These are phyloP conservation scores for Eurytoma adleriae DNA, from an alignment of 2,888 invertebrate species.

Conservation along the genomic window DNA sequence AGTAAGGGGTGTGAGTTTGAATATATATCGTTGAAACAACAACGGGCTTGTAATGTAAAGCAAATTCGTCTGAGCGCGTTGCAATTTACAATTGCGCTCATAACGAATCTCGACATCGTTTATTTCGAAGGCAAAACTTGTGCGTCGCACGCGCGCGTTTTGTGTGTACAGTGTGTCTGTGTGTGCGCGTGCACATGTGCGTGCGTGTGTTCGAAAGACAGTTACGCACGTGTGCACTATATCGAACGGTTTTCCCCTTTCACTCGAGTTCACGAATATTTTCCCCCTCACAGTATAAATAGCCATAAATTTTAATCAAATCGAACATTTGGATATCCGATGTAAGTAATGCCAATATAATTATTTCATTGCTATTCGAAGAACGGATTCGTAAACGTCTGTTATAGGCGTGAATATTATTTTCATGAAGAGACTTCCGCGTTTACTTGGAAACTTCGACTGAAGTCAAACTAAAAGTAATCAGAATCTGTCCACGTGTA, in stretches of 20 bases:
- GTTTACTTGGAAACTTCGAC: no score
- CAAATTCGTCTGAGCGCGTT: conserved; percentile 61
- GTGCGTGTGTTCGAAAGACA: not conserved
- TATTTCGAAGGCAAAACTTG: conserved; percentile 31
- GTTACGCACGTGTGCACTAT: not conserved
- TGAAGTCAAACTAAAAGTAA: no score
- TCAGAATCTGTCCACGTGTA: no score
- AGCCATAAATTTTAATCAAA: conserved; percentile 21
- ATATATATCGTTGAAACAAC: conserved; percentile 46
- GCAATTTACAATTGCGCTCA: conserved; percentile 65
- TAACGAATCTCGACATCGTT: conserved; percentile 60
- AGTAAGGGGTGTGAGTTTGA: not conserved
- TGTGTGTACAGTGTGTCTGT: no score
- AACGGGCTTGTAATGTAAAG: conserved; percentile 61
- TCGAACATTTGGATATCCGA: not conserved
- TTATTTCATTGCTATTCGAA: not conserved
- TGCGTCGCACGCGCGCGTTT: not conserved
- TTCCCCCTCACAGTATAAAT: not conserved
- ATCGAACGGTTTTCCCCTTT: not conserved
- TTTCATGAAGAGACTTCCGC: no score
- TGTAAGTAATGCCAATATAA: conserved; percentile 3
- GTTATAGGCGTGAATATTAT: no score
- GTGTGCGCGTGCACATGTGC: not conserved
- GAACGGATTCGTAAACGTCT: not conserved
- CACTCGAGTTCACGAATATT: not conserved